Percentiles rank a stretch among this genome's conserved stretches.
These are phyloP conservation scores for Montipora efflorescens DNA, from an alignment of 64 coral and sea anemone species.

Conservation along the genomic window DNA sequence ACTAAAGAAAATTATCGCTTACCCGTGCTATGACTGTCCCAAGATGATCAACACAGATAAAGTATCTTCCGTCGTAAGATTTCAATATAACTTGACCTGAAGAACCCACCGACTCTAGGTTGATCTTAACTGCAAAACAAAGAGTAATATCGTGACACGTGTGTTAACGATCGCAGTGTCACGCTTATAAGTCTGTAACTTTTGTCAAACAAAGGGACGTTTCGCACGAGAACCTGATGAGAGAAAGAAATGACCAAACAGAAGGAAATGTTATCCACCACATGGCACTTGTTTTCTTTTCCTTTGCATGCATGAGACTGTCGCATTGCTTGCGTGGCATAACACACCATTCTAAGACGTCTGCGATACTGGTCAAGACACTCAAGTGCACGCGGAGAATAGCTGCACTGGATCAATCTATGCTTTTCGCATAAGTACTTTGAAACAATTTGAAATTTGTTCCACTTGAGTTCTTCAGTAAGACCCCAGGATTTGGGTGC, in stretches of 20 bases:
- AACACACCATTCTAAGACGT: not conserved
- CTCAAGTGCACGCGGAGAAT: not conserved
- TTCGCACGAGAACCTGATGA: too few relatives aligned
- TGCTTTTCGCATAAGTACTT: constrained; percentile 1
- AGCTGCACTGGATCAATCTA: not conserved
- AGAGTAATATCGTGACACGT: constrained; percentile 27
- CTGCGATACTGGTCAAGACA: not conserved
- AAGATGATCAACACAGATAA: constrained; percentile 5
- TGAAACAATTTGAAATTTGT: not conserved
- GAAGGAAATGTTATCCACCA: not conserved
- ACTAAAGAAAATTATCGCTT: not conserved
- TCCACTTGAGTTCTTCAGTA: not conserved
- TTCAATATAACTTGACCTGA: constrained; percentile 38
- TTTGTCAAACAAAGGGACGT: too few relatives aligned
- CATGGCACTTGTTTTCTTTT: not conserved
- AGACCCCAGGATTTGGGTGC: not conserved
- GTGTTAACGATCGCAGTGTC: constrained; percentile 3
- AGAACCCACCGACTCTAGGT: constrained; percentile 24
- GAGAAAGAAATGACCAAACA: not conserved
- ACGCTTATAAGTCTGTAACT: not conserved
- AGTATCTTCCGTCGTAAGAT: constrained; percentile 27
- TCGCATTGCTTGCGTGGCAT: not conserved
- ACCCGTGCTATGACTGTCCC: constrained; percentile 2
- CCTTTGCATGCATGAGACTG: not conserved
- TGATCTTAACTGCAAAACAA: constrained; percentile 63